phyloP scores from a whole-genome alignment of 2,113 vertebrate species.

The Zosterops japonicus region DNA sequence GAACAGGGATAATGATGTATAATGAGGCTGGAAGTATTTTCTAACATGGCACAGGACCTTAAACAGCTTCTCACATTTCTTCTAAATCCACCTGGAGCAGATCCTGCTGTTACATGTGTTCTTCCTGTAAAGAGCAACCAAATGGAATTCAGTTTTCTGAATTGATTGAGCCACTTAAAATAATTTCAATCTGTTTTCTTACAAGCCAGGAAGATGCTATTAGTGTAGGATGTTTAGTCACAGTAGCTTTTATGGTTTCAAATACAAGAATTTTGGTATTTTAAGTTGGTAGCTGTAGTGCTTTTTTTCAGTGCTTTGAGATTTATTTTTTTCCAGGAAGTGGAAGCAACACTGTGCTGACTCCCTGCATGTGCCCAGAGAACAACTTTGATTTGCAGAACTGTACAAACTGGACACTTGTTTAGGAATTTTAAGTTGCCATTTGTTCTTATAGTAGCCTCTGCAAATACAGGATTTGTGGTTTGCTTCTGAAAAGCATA shows the following conservation, averaged over 20 bases:
- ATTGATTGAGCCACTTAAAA: neutral
- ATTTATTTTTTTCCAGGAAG: neutral
- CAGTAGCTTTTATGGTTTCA: neutral
- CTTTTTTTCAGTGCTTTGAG: neutral
- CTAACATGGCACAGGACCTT: neutral
- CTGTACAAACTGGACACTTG: neutral
- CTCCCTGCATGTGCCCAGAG: neutral
- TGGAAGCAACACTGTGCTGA: neutral
- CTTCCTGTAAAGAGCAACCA: neutral
- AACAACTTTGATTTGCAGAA: neutral
- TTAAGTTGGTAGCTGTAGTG: neutral
- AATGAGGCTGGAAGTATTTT: neutral
- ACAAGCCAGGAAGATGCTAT: neutral
- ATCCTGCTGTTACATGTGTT: fast-evolving
- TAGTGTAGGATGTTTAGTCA: neutral
- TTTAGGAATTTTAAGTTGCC: neutral
- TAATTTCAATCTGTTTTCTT: neutral
- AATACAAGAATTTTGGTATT: neutral
- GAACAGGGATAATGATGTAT: neutral
- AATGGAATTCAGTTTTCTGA: neutral
- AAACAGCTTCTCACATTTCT: neutral
- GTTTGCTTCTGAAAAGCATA: neutral
- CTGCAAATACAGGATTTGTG: neutral
- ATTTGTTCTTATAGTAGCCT: neutral
- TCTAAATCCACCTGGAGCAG: neutral